A percentile compares a stretch with the other conserved stretches of the same genome.
Conservation (phyloP, 1,140 invertebrate genomes). For the Drosophila busckii region DNA sequence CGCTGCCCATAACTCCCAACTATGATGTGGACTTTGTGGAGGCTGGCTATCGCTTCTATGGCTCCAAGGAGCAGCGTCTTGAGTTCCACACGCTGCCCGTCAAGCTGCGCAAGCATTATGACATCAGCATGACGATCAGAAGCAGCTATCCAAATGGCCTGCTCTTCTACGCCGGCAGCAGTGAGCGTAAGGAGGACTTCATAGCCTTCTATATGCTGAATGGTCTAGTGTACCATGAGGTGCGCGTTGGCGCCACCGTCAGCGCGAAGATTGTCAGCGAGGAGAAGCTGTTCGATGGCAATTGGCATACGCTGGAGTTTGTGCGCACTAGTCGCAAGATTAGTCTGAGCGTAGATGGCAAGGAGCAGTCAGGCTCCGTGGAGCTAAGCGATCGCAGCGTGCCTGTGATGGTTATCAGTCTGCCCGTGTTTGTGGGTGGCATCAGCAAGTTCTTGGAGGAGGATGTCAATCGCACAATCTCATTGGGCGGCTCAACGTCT, state of each 20-base stretch:
- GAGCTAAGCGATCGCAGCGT: slow-evolving; percentile 80
- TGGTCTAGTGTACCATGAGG: slow-evolving; percentile 87
- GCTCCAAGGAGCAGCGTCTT: slow-evolving; percentile 84
- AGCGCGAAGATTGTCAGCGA: slow-evolving; percentile 81
- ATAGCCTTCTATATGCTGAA: slow-evolving; percentile 89
- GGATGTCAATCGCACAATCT: slow-evolving; percentile 35
- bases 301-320: slow-evolving; percentile 90
- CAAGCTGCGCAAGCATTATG: slow-evolving; percentile 84
- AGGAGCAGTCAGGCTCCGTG: slow-evolving; percentile 80
- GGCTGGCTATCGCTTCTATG: slow-evolving; percentile 80
- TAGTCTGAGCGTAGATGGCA: slow-evolving; percentile 81
- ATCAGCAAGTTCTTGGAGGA: slow-evolving; percentile 72
- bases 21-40: slow-evolving; percentile 61
- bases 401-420: too few species aligned
- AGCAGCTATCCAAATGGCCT: slow-evolving; percentile 89
- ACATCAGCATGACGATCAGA: slow-evolving; percentile 90
- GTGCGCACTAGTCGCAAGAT: slow-evolving; percentile 81
- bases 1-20: slow-evolving; percentile 79
- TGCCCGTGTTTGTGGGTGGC: slow-evolving; percentile 87
- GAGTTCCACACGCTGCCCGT: slow-evolving; percentile 83
- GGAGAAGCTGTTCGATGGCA: slow-evolving; percentile 86
- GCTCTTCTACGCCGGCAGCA: slow-evolving; percentile 88
- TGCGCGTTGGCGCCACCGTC: slow-evolving; percentile 85
- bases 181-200: slow-evolving; percentile 85
- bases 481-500: slow-evolving; percentile 28